Evolutionary conservation across 2,113 vertebrate genomes (phyloP).

Genomic region (Paracanthobrama guichenoti): DNA sequence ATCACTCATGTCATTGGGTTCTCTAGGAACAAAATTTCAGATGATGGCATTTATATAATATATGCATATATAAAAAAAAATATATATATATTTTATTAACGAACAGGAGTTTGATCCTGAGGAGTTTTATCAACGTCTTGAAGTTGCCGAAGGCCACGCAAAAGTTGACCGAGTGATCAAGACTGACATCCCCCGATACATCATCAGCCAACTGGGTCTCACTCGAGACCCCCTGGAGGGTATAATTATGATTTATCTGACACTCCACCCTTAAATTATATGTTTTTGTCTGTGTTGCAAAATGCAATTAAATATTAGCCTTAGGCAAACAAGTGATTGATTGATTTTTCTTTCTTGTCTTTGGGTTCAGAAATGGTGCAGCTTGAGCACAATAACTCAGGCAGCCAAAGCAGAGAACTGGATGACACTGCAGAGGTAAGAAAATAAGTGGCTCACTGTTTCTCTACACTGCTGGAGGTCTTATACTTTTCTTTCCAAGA

Average conservation of each 20-base stretch:
- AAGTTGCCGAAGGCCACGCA: conserved; percentile 90
- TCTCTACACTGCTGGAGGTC: not conserved
- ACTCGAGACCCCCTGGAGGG: conserved; percentile 90
- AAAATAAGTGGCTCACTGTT: conserved; percentile 15
- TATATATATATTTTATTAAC: not conserved
- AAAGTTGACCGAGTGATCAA: conserved; percentile 89
- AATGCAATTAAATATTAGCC: not conserved
- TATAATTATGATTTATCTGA: conserved; percentile 58
- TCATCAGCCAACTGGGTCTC: conserved; percentile 90
- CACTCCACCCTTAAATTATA: conserved; percentile 1
- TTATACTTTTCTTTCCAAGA: not conserved
- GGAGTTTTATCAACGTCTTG: conserved; percentile 92
- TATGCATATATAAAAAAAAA: too few species aligned
- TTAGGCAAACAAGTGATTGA: conserved; percentile 18
- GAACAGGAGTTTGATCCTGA: conserved; percentile 92
- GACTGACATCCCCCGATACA: conserved; percentile 90
- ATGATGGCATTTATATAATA: too few species aligned
- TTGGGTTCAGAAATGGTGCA: conserved; percentile 82
- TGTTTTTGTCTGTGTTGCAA: not conserved
- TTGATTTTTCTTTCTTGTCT: conserved; percentile 9
- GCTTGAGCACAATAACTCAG: conserved; percentile 79
- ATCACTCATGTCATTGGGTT: too few species aligned
- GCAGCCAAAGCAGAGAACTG: conserved; percentile 73
- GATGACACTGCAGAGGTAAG: conserved; percentile 79
- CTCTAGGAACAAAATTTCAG: not conserved